Percentiles rank a stretch among this genome's conserved stretches.
Evolutionary conservation across 2,888 invertebrate genomes (phyloP).

Genomic region (Hydropsyche betteni): DNA sequence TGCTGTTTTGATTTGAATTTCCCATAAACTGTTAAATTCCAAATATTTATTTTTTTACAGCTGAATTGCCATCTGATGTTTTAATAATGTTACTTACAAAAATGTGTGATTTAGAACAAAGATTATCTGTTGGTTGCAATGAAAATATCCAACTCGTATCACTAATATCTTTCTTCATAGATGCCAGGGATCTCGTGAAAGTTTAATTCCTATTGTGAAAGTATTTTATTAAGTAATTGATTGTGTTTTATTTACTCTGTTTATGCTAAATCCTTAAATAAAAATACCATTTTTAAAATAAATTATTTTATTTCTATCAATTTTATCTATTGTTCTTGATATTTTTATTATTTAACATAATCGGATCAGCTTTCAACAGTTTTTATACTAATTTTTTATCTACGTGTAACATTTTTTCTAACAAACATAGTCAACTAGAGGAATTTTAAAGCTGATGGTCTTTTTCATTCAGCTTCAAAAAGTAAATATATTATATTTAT

Average conservation of each 20-base stretch:
- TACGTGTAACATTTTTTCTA: too few species aligned
- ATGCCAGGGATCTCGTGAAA: conserved; percentile 70
- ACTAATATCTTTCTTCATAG: conserved; percentile 87
- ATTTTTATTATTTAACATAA: neutral
- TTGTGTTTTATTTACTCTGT: too few species aligned
- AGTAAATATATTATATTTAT: too few species aligned
- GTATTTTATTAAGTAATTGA: neutral
- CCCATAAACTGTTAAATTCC: too few species aligned
- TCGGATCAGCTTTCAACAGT: too few species aligned
- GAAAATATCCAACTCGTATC: conserved; percentile 92
- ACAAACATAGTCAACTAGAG: too few species aligned
- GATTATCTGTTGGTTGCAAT: conserved; percentile 85
- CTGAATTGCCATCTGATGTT: conserved; percentile 85
- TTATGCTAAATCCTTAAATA: neutral
- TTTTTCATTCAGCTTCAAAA: too few species aligned
- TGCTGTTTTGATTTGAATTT: too few species aligned
- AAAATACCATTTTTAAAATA: conserved; percentile 32
- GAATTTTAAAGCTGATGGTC: too few species aligned
- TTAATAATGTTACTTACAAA: conserved; percentile 82
- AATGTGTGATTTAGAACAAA: conserved; percentile 89
- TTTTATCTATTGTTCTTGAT: neutral
- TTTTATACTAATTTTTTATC: too few species aligned
- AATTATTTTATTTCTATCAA: conserved; percentile 34
- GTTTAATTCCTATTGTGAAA: neutral
- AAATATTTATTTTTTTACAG: conserved; percentile 64